Conservation (phyloP, 2,113 vertebrate species). For the Tachycineta bicolor region DNA sequence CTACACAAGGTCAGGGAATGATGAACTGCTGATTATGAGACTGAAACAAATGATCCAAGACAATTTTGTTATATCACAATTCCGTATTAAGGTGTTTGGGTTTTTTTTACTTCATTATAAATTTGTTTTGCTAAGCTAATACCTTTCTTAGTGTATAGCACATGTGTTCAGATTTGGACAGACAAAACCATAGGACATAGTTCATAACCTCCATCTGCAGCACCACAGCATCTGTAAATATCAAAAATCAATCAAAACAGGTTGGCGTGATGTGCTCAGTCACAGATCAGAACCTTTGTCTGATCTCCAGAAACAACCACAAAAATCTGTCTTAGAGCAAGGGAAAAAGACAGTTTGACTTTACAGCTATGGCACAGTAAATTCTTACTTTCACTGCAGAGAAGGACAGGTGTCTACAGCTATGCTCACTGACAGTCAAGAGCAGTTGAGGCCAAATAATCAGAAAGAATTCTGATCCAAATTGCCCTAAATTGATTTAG, state of each 20-base stretch:
- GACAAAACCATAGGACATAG: background rate
- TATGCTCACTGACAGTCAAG: background rate
- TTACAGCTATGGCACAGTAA: background rate
- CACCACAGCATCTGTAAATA: background rate
- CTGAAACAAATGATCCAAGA: background rate
- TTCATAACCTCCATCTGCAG: background rate
- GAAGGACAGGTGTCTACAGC: background rate
- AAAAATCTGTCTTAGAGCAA: background rate
- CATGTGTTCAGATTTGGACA: background rate
- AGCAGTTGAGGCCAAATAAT: background rate
- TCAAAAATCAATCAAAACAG: conserved; percentile 19
- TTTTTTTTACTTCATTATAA: background rate
- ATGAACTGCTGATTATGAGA: background rate
- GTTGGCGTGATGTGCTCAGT: background rate
- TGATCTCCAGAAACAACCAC: background rate
- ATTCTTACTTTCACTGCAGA: background rate
- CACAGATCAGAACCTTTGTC: conserved; percentile 23
- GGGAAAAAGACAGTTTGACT: background rate
- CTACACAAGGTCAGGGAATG: background rate
- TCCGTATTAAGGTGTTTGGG: background rate
- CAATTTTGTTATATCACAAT: background rate
- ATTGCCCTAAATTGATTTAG: background rate
- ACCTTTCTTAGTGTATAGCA: background rate
- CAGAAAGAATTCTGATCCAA: background rate
- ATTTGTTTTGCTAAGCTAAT: background rate